Percentiles rank a stretch among this genome's conserved stretches.
Evolutionary conservation across 1,140 invertebrate genomes (phyloP).

Genomic region (Meloidogyne floridensis): DNA sequence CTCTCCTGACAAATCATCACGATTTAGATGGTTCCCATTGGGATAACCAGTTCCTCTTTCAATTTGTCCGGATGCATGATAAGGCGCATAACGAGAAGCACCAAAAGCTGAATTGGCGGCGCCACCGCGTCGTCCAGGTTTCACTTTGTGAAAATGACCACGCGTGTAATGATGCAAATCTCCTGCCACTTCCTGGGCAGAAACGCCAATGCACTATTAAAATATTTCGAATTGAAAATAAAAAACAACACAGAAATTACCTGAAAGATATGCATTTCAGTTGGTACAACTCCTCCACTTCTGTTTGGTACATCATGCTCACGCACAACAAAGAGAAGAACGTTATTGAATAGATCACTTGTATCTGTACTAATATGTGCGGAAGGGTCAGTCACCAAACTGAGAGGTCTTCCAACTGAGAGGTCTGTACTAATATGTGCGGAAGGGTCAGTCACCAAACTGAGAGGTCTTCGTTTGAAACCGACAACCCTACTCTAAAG

Average conservation of each 20-base stretch:
- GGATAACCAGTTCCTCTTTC: not conserved
- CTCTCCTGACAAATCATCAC: conserved; percentile 38
- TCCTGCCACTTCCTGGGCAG: conserved; percentile 60
- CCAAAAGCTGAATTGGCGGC: conserved; percentile 14
- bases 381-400: conserved; percentile 87
- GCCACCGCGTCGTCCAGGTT: conserved; percentile 45
- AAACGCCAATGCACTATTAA: conserved; percentile 56
- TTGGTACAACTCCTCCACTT: conserved; percentile 67
- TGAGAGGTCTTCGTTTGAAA: too few relatives aligned
- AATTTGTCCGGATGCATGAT: not conserved
- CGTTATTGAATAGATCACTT: conserved; percentile 96
- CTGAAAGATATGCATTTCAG: conserved; percentile 99
- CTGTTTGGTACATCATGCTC: conserved; percentile 69
- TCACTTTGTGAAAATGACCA: conserved; percentile 59
- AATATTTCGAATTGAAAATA: conserved; percentile 40
- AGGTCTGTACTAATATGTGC: conserved; percentile 95
- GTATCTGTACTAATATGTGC: conserved; percentile 93
- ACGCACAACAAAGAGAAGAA: conserved; percentile 88
- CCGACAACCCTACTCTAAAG: too few relatives aligned
- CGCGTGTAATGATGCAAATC: conserved; percentile 54
- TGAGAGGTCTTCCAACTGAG: too few relatives aligned
- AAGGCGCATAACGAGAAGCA: conserved; percentile 15
- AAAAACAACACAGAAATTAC: conserved; percentile 30
- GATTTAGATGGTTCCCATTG: conserved; percentile 21
- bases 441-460: conserved; percentile 87